Evolutionary conservation across 2,113 vertebrate genomes (phyloP), one percentile per base, ranked within the genome.

Genomic region (Canis aureus): DNA sequence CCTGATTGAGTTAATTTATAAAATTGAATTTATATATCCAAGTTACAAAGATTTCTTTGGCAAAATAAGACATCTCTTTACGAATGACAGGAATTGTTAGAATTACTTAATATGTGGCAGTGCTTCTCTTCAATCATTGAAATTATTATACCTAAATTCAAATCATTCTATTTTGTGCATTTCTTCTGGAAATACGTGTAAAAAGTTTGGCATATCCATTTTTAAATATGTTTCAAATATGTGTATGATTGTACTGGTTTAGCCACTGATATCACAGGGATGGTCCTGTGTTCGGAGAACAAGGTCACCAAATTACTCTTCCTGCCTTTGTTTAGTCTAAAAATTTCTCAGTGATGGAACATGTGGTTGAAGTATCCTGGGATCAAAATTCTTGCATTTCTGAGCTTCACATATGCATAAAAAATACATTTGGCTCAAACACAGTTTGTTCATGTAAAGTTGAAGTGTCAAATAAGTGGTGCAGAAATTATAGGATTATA

Each of bases 401-500:
- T 98, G 76, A 95, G 59, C 95, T 97, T 97, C 60, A 83, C 22
- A 89, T 96, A 76, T 95, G 97, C 32, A 55, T 98, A 92, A 98
- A 98, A 98, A 88, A 67, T 91, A 88, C 23, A 51, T 98, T 97
- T 97, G 76, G 81, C 73, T 98, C 74, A 78, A 88, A 93, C 84
- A 97, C 0, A 38, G 94, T 98, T 98, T 97, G 86, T 97, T 98
- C 88, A 3, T 85, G 55, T 91, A 96, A 98, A 87, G 67, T 93
- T 96, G 82, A 69, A 82, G 51, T 97, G 92, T 95, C 93, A 98
- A 94, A 93, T 95, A 96, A 86, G 95, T 97, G 67, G 91, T 98
- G 90, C 85, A 98, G 86, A 98, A 98, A 86, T 98, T 90, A 97
- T 35, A 91, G 97, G 97, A 97, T 98, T 98, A 98, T 74, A 89